phyloP scores from a whole-genome alignment of 2,113 vertebrate genomes.

The Mormoops blainvillei region DNA sequence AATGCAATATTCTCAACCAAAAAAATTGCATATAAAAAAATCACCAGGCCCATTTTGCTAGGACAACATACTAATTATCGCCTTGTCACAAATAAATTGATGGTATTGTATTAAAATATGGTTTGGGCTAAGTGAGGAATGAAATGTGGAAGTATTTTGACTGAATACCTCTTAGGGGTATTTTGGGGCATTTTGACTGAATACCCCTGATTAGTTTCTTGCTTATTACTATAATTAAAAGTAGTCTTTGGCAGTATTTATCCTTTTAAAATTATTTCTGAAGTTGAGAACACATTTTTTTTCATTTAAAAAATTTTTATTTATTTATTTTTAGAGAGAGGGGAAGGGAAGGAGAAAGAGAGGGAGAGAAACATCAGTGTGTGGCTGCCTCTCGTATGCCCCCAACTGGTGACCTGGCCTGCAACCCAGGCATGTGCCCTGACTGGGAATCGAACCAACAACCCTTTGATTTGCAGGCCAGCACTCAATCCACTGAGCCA shows the following conservation, averaged over 20 bases:
- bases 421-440: too few species aligned
- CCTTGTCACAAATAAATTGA: constrained; percentile 5
- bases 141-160: constrained; percentile 24
- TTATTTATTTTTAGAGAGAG: too few species aligned
- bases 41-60: constrained; percentile 12
- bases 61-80: constrained; percentile 47
- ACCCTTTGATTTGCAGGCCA: too few species aligned
- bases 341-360: too few species aligned
- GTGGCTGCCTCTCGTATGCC: too few species aligned
- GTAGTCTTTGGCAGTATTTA: not conserved
- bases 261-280: constrained; percentile 49
- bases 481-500: too few species aligned
- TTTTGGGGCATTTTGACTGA: constrained; percentile 45
- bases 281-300: constrained; percentile 31
- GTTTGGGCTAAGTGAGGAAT: constrained; percentile 18
- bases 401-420: too few species aligned
- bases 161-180: too few species aligned
- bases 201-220: constrained; percentile 27
- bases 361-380: too few species aligned
- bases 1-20: constrained; percentile 38
- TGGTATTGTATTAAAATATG: constrained; percentile 25
- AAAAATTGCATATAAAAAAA: constrained; percentile 36
- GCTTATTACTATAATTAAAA: constrained; percentile 64
- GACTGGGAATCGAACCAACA: too few species aligned
- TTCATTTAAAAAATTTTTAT: too few species aligned